Base-by-base conservation (phyloP, 2,113 vertebrate species). In the Oenanthe melanoleuca region DNA sequence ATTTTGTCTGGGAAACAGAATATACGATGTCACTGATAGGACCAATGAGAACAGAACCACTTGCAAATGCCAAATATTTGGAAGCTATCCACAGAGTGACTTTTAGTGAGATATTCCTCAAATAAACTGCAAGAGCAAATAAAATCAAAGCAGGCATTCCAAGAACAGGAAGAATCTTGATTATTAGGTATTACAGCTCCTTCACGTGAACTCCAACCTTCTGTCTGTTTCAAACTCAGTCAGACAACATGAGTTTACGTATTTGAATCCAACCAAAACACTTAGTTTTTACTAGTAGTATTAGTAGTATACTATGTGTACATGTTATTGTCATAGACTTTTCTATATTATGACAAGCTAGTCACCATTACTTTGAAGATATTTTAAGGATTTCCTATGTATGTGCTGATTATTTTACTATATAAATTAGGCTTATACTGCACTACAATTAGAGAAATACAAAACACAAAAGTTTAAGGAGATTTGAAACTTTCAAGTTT, bases 11-110 rank as follows among this genome's bases (percentile, higher is more conserved):
- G 71, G 60, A 94, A 88, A 70, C 14, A 79, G 37, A 72, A 67
- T 38, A 80, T 19, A 63, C 0, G 0, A 8, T 80, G 88, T 66
- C 25, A 8, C 29, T 63, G 79, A 70, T 77, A 77, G 2, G 8
- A 75, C 45, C 82, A 86, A 25, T 37, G 77, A 88, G 52, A 92
- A 88, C 1, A 18, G 86, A 96, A 88, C 47, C 21, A 70, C n/a
- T 38, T 86, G 60, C 40, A 86, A 86, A 90, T 67, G 56, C 69
- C 86, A 94, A 88, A 86, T 88, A 94, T 91, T 88, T 94, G 69
- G 56, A 88, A 88, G 69, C 33, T 63, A 81, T 71, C 52, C 65
- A 79, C 33, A 81, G 23, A 60, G 40, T 42, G 14, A 92, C 47
- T 20, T 86, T 73, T n/a, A 86, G 38, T 28, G 37, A 84, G 52